These are phyloP conservation scores for Pseudorasbora parva DNA, from an alignment of 2,113 vertebrate genomes.

Conservation along the genomic window DNA sequence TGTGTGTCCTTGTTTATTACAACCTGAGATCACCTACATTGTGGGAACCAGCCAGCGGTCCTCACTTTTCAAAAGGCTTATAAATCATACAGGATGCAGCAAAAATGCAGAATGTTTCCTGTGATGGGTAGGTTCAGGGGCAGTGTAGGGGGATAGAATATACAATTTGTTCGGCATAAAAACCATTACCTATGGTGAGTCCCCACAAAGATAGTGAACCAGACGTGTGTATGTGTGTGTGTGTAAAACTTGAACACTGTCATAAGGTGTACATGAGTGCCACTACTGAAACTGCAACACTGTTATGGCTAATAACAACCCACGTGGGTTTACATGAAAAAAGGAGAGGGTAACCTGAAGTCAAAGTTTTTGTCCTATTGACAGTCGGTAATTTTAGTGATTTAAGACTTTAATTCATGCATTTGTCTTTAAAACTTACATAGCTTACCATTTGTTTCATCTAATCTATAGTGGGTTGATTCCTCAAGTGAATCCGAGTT, in stretches of 20 bases:
- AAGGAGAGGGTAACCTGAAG: not conserved
- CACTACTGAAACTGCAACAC: not conserved
- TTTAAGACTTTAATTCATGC: not conserved
- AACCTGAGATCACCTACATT: too few relatives aligned
- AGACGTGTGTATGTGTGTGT: too few relatives aligned
- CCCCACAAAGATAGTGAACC: too few relatives aligned
- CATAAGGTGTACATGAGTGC: not conserved
- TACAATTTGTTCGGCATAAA: too few relatives aligned
- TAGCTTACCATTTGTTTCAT: slow-evolving; percentile 42
- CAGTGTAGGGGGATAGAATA: too few relatives aligned
- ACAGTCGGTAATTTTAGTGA: not conserved
- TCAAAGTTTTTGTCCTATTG: not conserved
- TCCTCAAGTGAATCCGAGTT: slow-evolving; percentile 42
- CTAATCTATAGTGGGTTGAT: not conserved
- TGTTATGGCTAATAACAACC: not conserved
- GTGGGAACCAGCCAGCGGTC: too few relatives aligned
- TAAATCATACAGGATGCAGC: too few relatives aligned
- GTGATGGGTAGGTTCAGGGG: too few relatives aligned
- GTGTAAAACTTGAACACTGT: not conserved
- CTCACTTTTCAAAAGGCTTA: too few relatives aligned
- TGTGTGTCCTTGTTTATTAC: too few relatives aligned
- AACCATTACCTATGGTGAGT: too few relatives aligned
- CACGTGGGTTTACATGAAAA: not conserved
- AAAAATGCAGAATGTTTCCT: too few relatives aligned
- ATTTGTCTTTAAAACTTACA: not conserved